phyloP scores from a whole-genome alignment of 2,797 vertebrate genomes.

The Sebastolobus alascanus region DNA sequence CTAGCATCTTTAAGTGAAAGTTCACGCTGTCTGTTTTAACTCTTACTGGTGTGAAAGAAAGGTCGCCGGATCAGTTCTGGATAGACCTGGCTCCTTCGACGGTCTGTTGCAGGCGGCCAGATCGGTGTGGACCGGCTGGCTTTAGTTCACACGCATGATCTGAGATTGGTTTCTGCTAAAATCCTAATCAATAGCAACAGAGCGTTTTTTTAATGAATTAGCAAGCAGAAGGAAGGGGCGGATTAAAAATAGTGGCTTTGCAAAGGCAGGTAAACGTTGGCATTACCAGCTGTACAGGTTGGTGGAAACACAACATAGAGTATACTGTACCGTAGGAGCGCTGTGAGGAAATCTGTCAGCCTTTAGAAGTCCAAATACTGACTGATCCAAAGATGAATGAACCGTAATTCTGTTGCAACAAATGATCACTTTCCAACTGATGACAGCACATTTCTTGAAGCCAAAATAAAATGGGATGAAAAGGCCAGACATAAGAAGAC shows the following conservation, averaged over 20 bases:
- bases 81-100: slow-evolving; percentile 37
- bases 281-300: slow-evolving; percentile 19
- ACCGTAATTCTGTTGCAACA: slow-evolving; percentile 16
- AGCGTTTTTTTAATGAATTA: slow-evolving; percentile 48
- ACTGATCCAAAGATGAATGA: slow-evolving; percentile 45
- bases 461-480: slow-evolving; percentile 14
- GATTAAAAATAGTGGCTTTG: slow-evolving; percentile 27
- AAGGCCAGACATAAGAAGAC: background rate
- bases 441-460: slow-evolving; percentile 11
- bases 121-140: slow-evolving; percentile 46
- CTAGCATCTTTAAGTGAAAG: slow-evolving; percentile 48
- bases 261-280: slow-evolving; percentile 15
- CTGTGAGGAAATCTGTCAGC: slow-evolving; percentile 34
- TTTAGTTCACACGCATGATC: slow-evolving; percentile 44
- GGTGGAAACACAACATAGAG: slow-evolving; percentile 20
- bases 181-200: slow-evolving; percentile 36
- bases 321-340: background rate
- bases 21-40: slow-evolving; percentile 47
- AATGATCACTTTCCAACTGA: slow-evolving; percentile 30
- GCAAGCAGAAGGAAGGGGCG: slow-evolving; percentile 20
- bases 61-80: slow-evolving; percentile 41
- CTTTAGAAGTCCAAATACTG: slow-evolving; percentile 27
- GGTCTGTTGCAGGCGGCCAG: slow-evolving; percentile 40
- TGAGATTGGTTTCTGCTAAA: slow-evolving; percentile 39
- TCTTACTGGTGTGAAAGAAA: slow-evolving; percentile 43